Percentiles rank a stretch among this genome's conserved stretches.
Conservation (phyloP, 2,888 invertebrate species). For the Lottia scabra region DNA sequence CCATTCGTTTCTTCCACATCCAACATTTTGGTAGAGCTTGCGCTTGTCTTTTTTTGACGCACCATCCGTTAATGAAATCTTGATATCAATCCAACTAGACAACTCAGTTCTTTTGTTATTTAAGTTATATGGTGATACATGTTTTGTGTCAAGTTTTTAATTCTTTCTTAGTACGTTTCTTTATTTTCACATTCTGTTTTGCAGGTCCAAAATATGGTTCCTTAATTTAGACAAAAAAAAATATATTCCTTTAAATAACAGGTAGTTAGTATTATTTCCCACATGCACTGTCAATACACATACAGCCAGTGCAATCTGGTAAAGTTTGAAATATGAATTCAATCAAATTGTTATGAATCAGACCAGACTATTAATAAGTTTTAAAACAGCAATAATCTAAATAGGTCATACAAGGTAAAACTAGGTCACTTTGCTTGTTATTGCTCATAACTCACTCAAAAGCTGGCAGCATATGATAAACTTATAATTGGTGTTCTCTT, state of each 20-base stretch:
- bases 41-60: neutral
- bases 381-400: neutral
- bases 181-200: neutral
- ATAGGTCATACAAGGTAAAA: neutral
- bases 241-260: neutral
- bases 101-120: neutral
- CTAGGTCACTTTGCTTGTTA: neutral
- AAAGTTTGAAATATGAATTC: too few relatives aligned
- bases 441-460: neutral
- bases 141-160: neutral
- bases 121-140: neutral
- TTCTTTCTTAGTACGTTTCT: neutral
- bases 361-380: too few relatives aligned
- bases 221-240: neutral
- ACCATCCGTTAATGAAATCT: slow-evolving; percentile 1
- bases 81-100: neutral
- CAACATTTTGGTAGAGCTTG: slow-evolving; percentile 22
- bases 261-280: too few relatives aligned
- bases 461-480: too few relatives aligned
- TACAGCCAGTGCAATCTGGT: too few relatives aligned
- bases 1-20: slow-evolving; percentile 39
- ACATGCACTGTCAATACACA: too few relatives aligned
- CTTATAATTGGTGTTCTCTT: too few relatives aligned
- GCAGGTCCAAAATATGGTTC: neutral
- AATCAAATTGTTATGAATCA: too few relatives aligned